These are phyloP conservation scores for Morpho helenor DNA, from an alignment of 2,888 invertebrate species.

Conservation along the genomic window DNA sequence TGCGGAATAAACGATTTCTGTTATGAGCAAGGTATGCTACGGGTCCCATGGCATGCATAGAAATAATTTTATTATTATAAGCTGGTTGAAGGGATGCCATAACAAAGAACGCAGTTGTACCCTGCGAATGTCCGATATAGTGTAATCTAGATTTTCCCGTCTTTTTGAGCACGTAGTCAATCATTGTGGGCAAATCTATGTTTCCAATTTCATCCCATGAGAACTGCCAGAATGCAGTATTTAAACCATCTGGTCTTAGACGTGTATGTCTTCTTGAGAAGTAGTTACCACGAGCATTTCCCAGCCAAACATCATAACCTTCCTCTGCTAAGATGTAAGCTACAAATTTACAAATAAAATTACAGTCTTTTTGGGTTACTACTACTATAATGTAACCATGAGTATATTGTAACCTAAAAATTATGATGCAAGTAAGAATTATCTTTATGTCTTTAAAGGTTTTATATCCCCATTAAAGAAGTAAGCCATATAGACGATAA, in stretches of 20 bases:
- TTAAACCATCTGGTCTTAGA: constrained; percentile 55
- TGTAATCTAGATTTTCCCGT: constrained; percentile 76
- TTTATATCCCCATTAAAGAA: no score
- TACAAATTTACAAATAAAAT: constrained; percentile 30
- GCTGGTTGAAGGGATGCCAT: constrained; percentile 53
- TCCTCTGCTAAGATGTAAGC: constrained; percentile 80
- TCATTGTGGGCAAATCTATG: constrained; percentile 88
- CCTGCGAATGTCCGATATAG: constrained; percentile 62
- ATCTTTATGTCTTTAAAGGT: no score
- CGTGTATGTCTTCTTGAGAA: constrained; percentile 80
- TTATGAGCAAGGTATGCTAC: constrained; percentile 81
- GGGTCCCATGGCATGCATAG: constrained; percentile 84
- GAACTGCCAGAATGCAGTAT: constrained; percentile 81
- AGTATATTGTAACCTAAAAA: no score
- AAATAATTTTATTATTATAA: constrained; percentile 81
- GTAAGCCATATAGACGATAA: no score
- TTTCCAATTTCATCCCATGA: constrained; percentile 92
- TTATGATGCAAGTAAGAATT: no score
- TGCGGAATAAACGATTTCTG: constrained; percentile 64
- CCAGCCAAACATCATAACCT: constrained; percentile 90
- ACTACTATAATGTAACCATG: no score
- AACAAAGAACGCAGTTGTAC: constrained; percentile 55
- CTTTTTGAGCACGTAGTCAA: constrained; percentile 82
- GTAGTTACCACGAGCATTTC: constrained; percentile 88
- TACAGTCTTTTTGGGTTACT: no score